phyloP scores from a whole-genome alignment of 2,888 invertebrate genomes.

The Euplagia quadripunctaria region DNA sequence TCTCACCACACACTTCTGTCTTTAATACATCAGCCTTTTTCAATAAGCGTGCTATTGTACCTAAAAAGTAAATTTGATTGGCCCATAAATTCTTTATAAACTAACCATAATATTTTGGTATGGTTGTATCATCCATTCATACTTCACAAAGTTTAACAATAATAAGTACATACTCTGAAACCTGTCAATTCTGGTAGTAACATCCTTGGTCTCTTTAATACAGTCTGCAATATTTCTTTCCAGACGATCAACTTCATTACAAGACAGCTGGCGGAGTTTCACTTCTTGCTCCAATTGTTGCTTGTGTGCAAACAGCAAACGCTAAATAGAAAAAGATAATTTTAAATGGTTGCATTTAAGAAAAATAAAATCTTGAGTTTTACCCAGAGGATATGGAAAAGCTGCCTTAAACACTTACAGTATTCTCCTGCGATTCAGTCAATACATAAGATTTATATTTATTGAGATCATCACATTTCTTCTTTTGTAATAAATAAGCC shows the following conservation, averaged over 20 bases:
- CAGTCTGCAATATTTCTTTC: constrained; percentile 79
- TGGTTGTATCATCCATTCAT: background rate
- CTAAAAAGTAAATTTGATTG: constrained; percentile 53
- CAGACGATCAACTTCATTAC: constrained; percentile 79
- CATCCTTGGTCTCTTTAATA: constrained; percentile 80
- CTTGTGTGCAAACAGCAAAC: constrained; percentile 89
- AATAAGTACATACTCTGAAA: constrained; percentile 66
- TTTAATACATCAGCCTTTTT: constrained; percentile 89
- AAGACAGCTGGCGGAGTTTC: constrained; percentile 85
- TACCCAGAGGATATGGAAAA: background rate
- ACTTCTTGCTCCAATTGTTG: constrained; percentile 91
- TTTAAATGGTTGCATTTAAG: background rate
- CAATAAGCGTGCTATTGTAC: constrained; percentile 84
- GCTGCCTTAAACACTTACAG: constrained; percentile 60
- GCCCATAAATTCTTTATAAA: background rate
- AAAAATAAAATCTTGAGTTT: background rate
- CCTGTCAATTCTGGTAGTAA: constrained; percentile 74
- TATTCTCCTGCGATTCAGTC: constrained; percentile 83
- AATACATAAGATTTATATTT: constrained; percentile 79
- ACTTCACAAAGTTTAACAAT: background rate
- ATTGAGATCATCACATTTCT: constrained; percentile 77
- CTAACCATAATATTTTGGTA: background rate
- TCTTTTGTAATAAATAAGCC: constrained; percentile 69
- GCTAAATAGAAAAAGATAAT: constrained; percentile 72
- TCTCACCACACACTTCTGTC: constrained; percentile 90